Percentiles rank a stretch among this genome's conserved stretches.
These are phyloP conservation scores for Podargus strigoides DNA, from an alignment of 2,797 vertebrate species.

Conservation along the genomic window DNA sequence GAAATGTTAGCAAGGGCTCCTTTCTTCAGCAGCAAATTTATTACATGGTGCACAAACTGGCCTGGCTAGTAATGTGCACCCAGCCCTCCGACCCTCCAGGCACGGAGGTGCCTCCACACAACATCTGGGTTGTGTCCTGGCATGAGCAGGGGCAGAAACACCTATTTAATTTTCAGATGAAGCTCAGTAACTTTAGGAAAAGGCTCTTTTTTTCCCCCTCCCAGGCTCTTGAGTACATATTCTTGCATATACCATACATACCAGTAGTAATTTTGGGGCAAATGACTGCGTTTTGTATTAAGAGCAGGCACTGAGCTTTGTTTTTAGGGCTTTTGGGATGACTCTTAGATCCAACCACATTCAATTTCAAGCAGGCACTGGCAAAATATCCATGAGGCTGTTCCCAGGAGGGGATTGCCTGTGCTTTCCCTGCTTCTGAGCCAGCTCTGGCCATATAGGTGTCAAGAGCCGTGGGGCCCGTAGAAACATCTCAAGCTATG, in stretches of 20 bases:
- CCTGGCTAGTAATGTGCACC: accelerated
- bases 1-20: background rate
- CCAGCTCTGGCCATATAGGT: background rate
- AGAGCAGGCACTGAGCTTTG: background rate
- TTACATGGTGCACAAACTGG: background rate
- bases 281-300: background rate
- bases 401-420: background rate
- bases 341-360: background rate
- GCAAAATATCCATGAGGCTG: background rate
- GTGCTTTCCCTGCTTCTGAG: background rate
- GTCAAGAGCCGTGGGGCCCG: accelerated
- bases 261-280: background rate
- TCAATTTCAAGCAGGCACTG: background rate
- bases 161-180: background rate
- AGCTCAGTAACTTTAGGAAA: background rate
- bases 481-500: background rate
- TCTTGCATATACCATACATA: accelerated
- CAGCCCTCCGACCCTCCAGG: background rate
- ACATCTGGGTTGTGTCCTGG: background rate
- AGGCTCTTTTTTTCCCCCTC: background rate
- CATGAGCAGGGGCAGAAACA: background rate
- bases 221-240: accelerated
- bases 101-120: background rate
- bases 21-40: background rate
- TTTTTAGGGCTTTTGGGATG: background rate